Evolutionary conservation across 2,888 invertebrate species (phyloP).

Genomic region (Dasysyrphus albostriatus): DNA sequence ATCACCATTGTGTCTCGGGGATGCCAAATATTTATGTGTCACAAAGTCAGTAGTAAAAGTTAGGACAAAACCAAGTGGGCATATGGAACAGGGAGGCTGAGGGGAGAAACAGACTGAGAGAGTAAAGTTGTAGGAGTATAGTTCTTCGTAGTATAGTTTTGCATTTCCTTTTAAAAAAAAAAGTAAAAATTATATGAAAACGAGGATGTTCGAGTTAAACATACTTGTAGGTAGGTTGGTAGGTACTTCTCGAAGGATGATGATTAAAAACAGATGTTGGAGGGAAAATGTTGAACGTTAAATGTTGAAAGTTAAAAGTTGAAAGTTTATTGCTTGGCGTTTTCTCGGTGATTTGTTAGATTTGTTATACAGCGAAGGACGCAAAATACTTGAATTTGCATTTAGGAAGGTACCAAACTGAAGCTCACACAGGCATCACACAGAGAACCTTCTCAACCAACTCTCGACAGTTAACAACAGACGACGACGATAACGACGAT

Average conservation of each 20-base stretch:
- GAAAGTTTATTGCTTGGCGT: slow-evolving; percentile 72
- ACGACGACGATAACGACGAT: background rate
- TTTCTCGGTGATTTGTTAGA: slow-evolving; percentile 68
- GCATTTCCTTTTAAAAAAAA: slow-evolving; percentile 26
- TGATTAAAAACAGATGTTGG: slow-evolving; percentile 75
- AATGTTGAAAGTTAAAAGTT: slow-evolving; percentile 73
- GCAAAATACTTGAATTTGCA: slow-evolving; percentile 65
- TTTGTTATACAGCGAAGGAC: slow-evolving; percentile 51
- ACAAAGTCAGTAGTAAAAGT: slow-evolving; percentile 81
- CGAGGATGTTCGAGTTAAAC: slow-evolving; percentile 40
- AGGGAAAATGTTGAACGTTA: slow-evolving; percentile 53
- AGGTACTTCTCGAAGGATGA: slow-evolving; percentile 56
- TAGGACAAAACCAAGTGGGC: slow-evolving; percentile 52
- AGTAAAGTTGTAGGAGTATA: slow-evolving; percentile 18
- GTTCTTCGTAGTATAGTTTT: slow-evolving; percentile 35
- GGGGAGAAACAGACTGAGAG: background rate
- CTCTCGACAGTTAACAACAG: slow-evolving; percentile 3
- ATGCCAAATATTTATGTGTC: slow-evolving; percentile 81
- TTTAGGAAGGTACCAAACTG: slow-evolving; percentile 25
- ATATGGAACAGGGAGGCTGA: background rate
- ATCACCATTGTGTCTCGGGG: slow-evolving; percentile 58
- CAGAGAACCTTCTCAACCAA: background rate
- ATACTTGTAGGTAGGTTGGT: background rate
- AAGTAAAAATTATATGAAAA: slow-evolving; percentile 8
- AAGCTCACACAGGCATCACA: no score